These are phyloP conservation scores for Lagria hirta DNA, from an alignment of 2,888 invertebrate species.

Conservation along the genomic window DNA sequence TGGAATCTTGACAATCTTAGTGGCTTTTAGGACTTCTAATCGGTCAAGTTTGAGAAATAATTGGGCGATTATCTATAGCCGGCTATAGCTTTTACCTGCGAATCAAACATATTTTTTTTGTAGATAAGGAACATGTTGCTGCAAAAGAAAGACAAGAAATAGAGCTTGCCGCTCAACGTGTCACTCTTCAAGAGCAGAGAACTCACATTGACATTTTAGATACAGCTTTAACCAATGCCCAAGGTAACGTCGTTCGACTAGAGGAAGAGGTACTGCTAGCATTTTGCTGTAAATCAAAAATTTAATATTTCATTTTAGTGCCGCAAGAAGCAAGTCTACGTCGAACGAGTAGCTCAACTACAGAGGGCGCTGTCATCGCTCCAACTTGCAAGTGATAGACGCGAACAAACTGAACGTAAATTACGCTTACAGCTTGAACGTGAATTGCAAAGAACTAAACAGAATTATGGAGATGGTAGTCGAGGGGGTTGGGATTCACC, in stretches of 20 bases:
- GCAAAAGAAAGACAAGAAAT: conserved; percentile 91
- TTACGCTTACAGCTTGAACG: conserved; percentile 81
- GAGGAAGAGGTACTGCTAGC: conserved; percentile 76
- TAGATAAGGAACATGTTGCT: conserved; percentile 85
- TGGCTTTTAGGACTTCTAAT: no score
- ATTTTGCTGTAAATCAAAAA: background rate
- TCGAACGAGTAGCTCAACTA: conserved; percentile 80
- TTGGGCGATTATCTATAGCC: no score
- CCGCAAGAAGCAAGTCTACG: conserved; percentile 81
- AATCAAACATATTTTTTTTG: conserved; percentile 14
- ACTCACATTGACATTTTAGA: conserved; percentile 92
- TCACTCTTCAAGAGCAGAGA: conserved; percentile 86
- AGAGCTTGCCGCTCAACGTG: conserved; percentile 85
- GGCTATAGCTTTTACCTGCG: conserved; percentile 4
- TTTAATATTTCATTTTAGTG: conserved; percentile 56
- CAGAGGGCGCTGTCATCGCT: conserved; percentile 79
- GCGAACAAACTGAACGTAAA: conserved; percentile 83
- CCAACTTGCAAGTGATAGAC: conserved; percentile 80
- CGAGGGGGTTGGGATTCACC: conserved; percentile 50
- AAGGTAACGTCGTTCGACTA: conserved; percentile 81
- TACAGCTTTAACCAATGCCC: conserved; percentile 87
- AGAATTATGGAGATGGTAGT: conserved; percentile 41
- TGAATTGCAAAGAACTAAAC: conserved; percentile 68
- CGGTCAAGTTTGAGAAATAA: conserved; percentile 1
- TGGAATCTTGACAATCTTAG: no score